Evolutionary conservation across 2,888 invertebrate genomes (phyloP).

Genomic region (Chloroclystis v-ata): DNA sequence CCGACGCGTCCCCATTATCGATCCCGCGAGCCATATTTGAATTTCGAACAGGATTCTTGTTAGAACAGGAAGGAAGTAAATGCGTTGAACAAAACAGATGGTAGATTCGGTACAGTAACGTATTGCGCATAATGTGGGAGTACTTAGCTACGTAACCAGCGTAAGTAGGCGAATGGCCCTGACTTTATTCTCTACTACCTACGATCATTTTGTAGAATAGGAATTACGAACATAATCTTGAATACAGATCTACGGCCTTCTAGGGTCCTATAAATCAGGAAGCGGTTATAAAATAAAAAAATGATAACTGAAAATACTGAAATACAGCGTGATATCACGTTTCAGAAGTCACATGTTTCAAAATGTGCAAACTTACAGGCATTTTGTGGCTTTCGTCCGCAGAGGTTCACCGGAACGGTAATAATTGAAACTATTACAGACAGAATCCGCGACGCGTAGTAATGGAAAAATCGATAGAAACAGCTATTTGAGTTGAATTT

Average conservation of each 20-base stretch:
- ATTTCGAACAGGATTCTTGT: conserved; percentile 20
- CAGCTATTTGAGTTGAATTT: conserved; percentile 31
- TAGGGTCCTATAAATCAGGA: too few relatives aligned
- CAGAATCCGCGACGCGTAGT: too few relatives aligned
- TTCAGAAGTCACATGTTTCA: conserved; percentile 53
- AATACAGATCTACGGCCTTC: too few relatives aligned
- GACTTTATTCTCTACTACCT: too few relatives aligned
- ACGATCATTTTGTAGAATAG: too few relatives aligned
- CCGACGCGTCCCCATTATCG: conserved; percentile 1
- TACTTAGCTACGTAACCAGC: conserved; percentile 40
- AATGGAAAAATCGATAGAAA: conserved; percentile 65
- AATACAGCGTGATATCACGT: conserved; percentile 29
- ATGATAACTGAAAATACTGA: conserved; percentile 1
- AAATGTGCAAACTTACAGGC: conserved; percentile 57
- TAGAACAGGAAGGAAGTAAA: conserved; percentile 5
- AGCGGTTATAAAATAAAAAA: background rate
- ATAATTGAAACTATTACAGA: conserved; percentile 25
- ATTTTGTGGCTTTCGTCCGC: conserved; percentile 47
- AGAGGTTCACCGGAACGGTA: conserved; percentile 42
- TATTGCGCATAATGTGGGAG: conserved; percentile 36
- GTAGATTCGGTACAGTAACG: conserved; percentile 26
- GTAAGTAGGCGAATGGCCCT: conserved; percentile 42
- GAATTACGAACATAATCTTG: too few relatives aligned
- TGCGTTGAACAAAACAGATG: conserved; percentile 28
- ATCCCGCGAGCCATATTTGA: conserved; percentile 6